phyloP scores from a whole-genome alignment of 1,140 invertebrate species.

The Megalopta genalis region DNA sequence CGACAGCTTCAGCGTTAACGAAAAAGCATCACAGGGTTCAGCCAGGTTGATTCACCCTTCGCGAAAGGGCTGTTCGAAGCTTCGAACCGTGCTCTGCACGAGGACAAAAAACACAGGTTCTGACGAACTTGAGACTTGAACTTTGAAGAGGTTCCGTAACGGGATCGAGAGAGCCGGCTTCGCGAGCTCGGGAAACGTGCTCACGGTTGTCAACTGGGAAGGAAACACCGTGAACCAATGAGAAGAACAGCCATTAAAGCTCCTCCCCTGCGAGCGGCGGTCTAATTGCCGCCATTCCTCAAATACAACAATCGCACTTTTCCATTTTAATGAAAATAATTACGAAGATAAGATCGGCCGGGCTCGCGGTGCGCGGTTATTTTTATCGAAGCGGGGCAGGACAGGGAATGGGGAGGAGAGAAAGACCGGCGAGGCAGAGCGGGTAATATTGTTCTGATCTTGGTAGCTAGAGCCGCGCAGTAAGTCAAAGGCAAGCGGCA shows the following conservation, averaged over 20 bases:
- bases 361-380: slow-evolving; percentile 5
- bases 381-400: slow-evolving; percentile 9
- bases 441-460: slow-evolving; percentile 27
- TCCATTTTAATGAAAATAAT: slow-evolving; percentile 44
- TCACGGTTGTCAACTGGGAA: background rate
- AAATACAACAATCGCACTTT: slow-evolving; percentile 23
- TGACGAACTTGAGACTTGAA: background rate
- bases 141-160: no score
- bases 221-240: background rate
- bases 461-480: slow-evolving; percentile 32
- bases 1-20: no score
- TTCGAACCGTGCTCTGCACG: no score
- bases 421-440: background rate
- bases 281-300: slow-evolving; percentile 16
- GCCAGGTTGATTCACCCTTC: no score
- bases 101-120: no score
- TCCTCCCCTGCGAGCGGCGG: background rate
- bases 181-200: no score
- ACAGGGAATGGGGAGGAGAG: no score
- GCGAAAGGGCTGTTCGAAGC: background rate
- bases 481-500: slow-evolving; percentile 52
- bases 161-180: no score
- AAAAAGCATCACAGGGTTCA: no score
- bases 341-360: slow-evolving; percentile 23
- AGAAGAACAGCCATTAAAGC: slow-evolving; percentile 5